Base-by-base conservation (phyloP, 2,113 vertebrate genomes). In the Amia ocellicauda region DNA sequence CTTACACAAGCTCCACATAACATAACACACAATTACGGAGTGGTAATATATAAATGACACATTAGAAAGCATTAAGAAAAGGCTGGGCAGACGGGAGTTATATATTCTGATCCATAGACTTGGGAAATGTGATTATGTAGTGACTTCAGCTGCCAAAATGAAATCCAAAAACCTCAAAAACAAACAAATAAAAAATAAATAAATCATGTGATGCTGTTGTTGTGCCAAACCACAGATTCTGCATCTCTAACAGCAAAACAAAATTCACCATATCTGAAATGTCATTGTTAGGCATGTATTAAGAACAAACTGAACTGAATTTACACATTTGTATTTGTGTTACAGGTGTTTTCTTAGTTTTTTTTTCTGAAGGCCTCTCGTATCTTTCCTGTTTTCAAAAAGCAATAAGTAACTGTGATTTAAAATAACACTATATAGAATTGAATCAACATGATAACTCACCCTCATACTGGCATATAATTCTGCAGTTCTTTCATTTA, bases 361-460 rank as follows among this genome's bases (percentile, higher is more conserved):
- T n/a, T n/a, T 61, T 24, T 42, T 10, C 13, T 22, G 24, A 19
- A 28, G 17, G 1, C 17, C 19, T 24, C 17, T 51, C 19, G 40
- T 28, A 14, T 49, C 10, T 3, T 67, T 67, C 52, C 51, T 68
- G 66, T 60, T 61, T 24, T n/a, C 14, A 59, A 55, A 27, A 3
- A 49, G 24, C 4, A 9, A 47, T 52, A 36, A 28, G 31, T 17
- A 17, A 20, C 5, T 11, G 2, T 36, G 20, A 56, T 24, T 54
- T 17, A 22, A 45, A 68, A 72, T 27, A 72, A 70, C 59, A 66
- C 31, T 49, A 45, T n/a, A 67, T 55, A 61, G 61, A 28, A 58
- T 62, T 74, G 66, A 50, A 52, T 61, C 67, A 80, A 76, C 71
- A 74, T 13, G 70, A 78, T 78, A 78, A 70, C 57, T 36, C 52